Percentiles rank a stretch among this genome's conserved stretches.
These are phyloP conservation scores for Strigamia transsilvanica DNA, from an alignment of 2,888 invertebrate genomes.

Conservation along the genomic window DNA sequence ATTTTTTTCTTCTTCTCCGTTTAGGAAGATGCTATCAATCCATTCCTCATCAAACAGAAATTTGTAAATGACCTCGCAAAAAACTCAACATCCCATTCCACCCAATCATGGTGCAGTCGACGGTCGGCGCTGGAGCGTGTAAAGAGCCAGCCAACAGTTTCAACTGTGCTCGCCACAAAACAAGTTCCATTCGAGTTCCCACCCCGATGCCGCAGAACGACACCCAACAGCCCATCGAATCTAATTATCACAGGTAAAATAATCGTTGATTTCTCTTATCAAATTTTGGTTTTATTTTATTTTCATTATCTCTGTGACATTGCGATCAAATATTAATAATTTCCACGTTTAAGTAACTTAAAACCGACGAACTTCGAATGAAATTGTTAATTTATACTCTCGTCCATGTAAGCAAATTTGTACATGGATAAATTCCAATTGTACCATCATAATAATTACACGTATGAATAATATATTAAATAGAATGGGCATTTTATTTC, in stretches of 20 bases:
- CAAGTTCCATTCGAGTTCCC: slow-evolving; percentile 31
- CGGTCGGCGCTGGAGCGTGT: slow-evolving; percentile 12
- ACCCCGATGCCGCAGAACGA: neutral
- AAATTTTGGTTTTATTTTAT: neutral
- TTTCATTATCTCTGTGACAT: neutral
- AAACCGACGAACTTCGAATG: too few relatives aligned
- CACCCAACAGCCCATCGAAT: neutral
- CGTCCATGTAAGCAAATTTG: too few relatives aligned
- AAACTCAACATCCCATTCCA: slow-evolving; percentile 26
- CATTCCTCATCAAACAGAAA: slow-evolving; percentile 2
- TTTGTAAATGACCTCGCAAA: slow-evolving; percentile 22
- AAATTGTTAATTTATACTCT: too few relatives aligned
- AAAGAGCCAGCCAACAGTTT: slow-evolving; percentile 31
- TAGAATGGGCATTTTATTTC: neutral
- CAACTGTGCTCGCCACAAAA: slow-evolving; percentile 30
- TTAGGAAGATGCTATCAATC: neutral
- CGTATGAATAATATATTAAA: slow-evolving; percentile 3
- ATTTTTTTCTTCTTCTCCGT: neutral
- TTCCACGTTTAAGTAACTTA: too few relatives aligned
- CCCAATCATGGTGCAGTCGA: slow-evolving; percentile 35
- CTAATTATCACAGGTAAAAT: slow-evolving; percentile 12
- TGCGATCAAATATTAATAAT: too few relatives aligned
- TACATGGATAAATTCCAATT: too few relatives aligned
- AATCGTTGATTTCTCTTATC: neutral
- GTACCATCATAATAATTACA: too few relatives aligned